These are phyloP conservation scores for Plebejus anna DNA, from an alignment of 2,888 invertebrate species.

Conservation along the genomic window DNA sequence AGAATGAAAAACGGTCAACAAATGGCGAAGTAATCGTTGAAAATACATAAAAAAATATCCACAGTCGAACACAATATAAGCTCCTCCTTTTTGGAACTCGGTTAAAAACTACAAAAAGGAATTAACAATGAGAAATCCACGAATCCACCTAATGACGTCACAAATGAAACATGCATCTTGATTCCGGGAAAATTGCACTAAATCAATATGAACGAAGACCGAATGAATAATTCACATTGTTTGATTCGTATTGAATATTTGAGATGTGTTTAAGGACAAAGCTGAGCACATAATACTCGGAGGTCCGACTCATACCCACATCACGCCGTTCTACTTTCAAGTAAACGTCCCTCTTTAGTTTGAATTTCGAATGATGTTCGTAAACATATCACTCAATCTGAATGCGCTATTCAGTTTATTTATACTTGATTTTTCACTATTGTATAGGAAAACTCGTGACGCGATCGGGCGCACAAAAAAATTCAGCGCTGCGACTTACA, in stretches of 20 bases:
- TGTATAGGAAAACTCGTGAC: too few relatives aligned
- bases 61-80: too few relatives aligned
- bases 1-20: too few relatives aligned
- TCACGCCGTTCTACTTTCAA: constrained; percentile 13
- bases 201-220: not conserved
- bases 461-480: too few relatives aligned
- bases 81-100: too few relatives aligned
- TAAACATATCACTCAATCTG: not conserved
- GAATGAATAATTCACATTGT: constrained; percentile 13
- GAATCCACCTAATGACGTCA: not conserved
- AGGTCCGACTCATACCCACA: constrained; percentile 7
- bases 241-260: constrained; percentile 19
- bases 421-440: not conserved
- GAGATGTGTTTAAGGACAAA: constrained; percentile 21
- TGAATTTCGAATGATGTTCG: constrained; percentile 14
- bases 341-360: constrained; percentile 18
- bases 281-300: not conserved
- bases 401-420: not conserved
- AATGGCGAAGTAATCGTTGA: too few relatives aligned
- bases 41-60: too few relatives aligned
- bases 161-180: not conserved
- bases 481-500: too few relatives aligned
- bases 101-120: too few relatives aligned
- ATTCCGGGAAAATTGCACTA: not conserved
- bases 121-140: too few relatives aligned